A percentile compares a stretch with the other conserved stretches of the same genome.
Conservation (phyloP, 2,797 vertebrate genomes). For the Cuculus canorus region DNA sequence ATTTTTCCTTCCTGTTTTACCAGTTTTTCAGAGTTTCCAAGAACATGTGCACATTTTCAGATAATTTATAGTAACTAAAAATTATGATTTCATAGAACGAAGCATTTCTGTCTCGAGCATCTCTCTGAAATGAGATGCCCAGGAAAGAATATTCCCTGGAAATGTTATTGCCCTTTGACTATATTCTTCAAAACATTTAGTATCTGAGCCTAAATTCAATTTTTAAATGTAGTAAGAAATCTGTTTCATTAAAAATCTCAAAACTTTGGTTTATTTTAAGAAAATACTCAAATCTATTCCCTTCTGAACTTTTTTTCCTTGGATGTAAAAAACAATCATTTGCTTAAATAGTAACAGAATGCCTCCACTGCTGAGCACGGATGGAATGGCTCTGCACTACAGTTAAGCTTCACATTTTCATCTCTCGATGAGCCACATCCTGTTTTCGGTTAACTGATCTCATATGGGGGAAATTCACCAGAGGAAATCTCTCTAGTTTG, state of each 20-base stretch:
- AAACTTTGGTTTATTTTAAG: background rate
- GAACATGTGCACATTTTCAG: background rate
- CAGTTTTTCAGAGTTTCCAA: background rate
- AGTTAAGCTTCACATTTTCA: conserved; percentile 24
- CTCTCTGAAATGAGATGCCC: background rate
- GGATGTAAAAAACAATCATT: background rate
- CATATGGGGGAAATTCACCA: conserved; percentile 77
- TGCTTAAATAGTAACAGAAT: background rate
- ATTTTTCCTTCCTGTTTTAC: background rate
- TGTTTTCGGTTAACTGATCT: conserved; percentile 80
- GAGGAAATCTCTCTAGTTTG: conserved; percentile 78
- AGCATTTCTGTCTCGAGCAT: background rate
- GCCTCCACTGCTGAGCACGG: background rate
- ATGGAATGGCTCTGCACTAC: conserved; percentile 11
- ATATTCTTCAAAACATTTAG: background rate
- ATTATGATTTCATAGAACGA: background rate
- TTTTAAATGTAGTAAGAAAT: background rate
- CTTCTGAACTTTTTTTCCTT: background rate
- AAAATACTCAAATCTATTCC: background rate
- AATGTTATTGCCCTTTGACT: background rate
- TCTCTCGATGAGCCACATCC: conserved; percentile 75
- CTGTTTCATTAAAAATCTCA: background rate
- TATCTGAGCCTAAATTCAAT: background rate
- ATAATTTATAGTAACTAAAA: background rate
- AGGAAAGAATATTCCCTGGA: too few species aligned